Conservation (phyloP, 2,888 invertebrate species). For the Hypena proboscidalis region DNA sequence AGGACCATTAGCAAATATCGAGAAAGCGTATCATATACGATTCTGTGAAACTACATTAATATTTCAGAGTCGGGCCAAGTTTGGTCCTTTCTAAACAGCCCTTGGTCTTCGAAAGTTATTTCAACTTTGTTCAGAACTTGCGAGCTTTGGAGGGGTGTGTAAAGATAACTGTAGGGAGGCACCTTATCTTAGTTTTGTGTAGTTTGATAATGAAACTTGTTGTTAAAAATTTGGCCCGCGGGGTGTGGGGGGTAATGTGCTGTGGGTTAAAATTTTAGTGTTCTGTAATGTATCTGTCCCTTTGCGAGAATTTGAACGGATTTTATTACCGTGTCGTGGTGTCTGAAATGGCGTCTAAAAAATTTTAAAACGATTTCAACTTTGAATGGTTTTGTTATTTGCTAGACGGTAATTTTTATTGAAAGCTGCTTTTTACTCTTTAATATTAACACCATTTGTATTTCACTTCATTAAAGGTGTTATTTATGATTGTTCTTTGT, state of each 20-base stretch:
- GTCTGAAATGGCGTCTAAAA: no score
- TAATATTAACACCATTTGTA: no score
- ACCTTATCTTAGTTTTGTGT: slow-evolving; percentile 77
- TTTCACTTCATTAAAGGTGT: no score
- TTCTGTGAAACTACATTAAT: slow-evolving; percentile 84
- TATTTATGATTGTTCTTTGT: no score
- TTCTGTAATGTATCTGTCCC: no score
- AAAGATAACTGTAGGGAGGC: slow-evolving; percentile 76
- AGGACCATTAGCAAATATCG: slow-evolving; percentile 64
- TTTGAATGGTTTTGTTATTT: no score
- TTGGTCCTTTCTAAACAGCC: slow-evolving; percentile 85
- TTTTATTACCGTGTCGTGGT: no score
- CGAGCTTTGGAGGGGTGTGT: slow-evolving; percentile 69
- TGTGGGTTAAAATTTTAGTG: no score
- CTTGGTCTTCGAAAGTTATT: slow-evolving; percentile 85
- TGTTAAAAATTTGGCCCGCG: slow-evolving; percentile 33
- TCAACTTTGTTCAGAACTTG: slow-evolving; percentile 75
- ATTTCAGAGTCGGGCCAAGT: slow-evolving; percentile 76
- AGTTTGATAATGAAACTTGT: slow-evolving; percentile 60
- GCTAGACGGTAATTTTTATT: no score
- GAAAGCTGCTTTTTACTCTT: no score
- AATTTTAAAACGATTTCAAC: no score
- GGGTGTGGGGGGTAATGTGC: background rate
- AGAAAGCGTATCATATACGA: slow-evolving; percentile 75
- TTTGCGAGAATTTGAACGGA: no score